phyloP scores from a whole-genome alignment of 2,888 invertebrate genomes.

The Drosophila stalkeri region DNA sequence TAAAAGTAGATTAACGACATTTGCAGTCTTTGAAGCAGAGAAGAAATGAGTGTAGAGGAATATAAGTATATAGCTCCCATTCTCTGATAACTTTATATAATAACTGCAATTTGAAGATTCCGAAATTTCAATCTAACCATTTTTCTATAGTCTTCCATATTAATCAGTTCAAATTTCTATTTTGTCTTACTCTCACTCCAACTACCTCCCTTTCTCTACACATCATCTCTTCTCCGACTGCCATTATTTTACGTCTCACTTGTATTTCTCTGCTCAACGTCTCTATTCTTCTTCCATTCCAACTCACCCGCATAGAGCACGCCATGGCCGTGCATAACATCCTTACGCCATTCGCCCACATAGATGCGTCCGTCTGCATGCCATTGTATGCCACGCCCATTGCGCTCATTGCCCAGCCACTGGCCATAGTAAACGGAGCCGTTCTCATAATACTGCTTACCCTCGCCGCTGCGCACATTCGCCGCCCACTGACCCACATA shows the following conservation, averaged over 20 bases:
- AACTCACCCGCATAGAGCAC: conserved; percentile 76
- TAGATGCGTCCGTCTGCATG: conserved; percentile 79
- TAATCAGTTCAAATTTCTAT: not conserved
- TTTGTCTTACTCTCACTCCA: not conserved
- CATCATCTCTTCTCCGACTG: not conserved
- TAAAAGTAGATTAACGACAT: too few relatives aligned
- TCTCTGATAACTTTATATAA: too few relatives aligned
- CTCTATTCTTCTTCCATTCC: not conserved
- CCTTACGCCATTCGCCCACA: conserved; percentile 83
- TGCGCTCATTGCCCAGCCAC: conserved; percentile 78
- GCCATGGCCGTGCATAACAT: conserved; percentile 80
- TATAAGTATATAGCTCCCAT: too few relatives aligned
- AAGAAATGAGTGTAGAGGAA: too few relatives aligned
- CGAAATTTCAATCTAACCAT: not conserved
- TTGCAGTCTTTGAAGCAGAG: too few relatives aligned
- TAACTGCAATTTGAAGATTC: not conserved
- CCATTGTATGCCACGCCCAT: conserved; percentile 84
- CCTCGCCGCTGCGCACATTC: conserved; percentile 82
- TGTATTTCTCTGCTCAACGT: too few relatives aligned
- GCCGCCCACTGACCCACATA: conserved; percentile 82
- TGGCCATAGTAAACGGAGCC: conserved; percentile 81
- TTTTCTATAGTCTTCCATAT: not conserved
- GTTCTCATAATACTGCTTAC: conserved; percentile 81
- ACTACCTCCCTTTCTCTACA: not conserved
- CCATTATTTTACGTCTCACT: not conserved